Evolutionary conservation across 64 coral and sea anemone genomes (phyloP).

Genomic region (Catalaphyllia jardinei): DNA sequence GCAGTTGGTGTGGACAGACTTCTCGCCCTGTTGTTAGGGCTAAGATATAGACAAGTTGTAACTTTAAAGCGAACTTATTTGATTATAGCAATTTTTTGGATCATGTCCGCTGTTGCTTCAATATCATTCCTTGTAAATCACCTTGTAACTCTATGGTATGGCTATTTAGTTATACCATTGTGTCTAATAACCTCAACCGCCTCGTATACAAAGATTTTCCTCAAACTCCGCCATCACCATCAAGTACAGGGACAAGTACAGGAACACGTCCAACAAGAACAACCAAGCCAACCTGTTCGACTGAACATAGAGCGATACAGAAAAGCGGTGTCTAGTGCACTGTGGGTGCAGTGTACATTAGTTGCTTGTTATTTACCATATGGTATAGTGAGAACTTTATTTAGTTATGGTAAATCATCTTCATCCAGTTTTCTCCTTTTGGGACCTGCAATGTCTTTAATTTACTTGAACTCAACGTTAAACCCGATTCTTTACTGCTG

Average conservation of each 20-base stretch:
- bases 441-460: not conserved
- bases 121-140: not conserved
- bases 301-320: not conserved
- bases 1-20: not conserved
- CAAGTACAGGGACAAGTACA: not conserved
- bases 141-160: not conserved
- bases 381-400: not conserved
- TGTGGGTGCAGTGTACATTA: not conserved
- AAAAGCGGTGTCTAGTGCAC: not conserved
- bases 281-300: not conserved
- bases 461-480: not conserved
- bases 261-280: not conserved
- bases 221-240: not conserved
- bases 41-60: not conserved
- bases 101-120: not conserved
- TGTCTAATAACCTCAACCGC: not conserved
- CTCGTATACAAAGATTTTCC: not conserved
- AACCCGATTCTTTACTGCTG: conserved; percentile 9
- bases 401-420: not conserved
- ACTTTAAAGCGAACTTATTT: not conserved
- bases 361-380: not conserved
- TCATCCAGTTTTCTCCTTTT: not conserved
- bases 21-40: not conserved
- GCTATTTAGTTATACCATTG: not conserved
- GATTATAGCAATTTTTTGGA: not conserved